A percentile compares a stretch with the other conserved stretches of the same genome.
phyloP scores from a whole-genome alignment of 1,140 invertebrate species.

The Zaprionus taronus region DNA sequence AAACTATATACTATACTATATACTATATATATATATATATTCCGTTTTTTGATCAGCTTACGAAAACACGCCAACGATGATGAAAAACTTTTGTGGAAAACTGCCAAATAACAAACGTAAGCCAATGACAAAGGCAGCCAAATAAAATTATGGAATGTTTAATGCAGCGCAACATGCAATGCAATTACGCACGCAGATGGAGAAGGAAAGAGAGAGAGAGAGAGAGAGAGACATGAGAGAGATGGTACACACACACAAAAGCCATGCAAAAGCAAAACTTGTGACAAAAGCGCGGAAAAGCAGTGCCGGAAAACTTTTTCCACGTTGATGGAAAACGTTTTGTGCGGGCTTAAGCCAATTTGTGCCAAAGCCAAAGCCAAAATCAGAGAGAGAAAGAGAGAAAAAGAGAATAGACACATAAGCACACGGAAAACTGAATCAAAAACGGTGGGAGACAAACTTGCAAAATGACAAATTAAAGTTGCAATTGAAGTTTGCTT shows the following conservation, averaged over 20 bases:
- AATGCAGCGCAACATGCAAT: constrained; percentile 81
- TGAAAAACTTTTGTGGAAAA: constrained; percentile 45
- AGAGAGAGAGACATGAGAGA: neutral
- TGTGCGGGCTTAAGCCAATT: constrained; percentile 79
- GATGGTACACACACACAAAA: neutral
- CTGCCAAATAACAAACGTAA: constrained; percentile 51
- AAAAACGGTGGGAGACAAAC: constrained; percentile 17
- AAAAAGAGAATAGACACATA: constrained; percentile 12
- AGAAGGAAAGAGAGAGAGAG: neutral
- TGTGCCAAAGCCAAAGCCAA: constrained; percentile 66
- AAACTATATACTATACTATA: too few species aligned
- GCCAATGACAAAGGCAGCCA: constrained; percentile 58
- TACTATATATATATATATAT: neutral
- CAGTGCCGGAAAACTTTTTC: constrained; percentile 68
- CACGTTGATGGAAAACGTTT: constrained; percentile 71
- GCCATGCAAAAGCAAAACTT: constrained; percentile 49
- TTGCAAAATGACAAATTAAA: constrained; percentile 62
- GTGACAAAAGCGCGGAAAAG: constrained; percentile 78
- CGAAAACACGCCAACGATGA: constrained; percentile 25
- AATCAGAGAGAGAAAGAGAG: constrained; percentile 19
- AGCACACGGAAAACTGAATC: neutral
- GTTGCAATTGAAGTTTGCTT: constrained; percentile 45
- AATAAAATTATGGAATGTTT: constrained; percentile 77
- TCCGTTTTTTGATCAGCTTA: constrained; percentile 20
- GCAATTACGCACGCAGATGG: constrained; percentile 60